These are phyloP conservation scores for Neelides folsomi DNA, from an alignment of 2,888 invertebrate genomes.

Conservation along the genomic window DNA sequence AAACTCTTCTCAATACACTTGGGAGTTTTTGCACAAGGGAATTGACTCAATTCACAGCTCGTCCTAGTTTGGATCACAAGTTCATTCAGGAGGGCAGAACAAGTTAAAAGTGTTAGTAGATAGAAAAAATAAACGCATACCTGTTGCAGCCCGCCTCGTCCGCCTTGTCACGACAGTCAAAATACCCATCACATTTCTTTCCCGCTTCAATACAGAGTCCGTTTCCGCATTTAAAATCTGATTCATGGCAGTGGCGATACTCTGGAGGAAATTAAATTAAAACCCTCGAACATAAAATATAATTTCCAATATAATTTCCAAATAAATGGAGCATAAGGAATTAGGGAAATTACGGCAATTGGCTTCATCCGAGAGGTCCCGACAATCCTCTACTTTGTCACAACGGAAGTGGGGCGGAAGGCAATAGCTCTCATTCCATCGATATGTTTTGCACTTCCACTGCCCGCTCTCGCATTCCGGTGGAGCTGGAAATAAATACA, in stretches of 20 bases:
- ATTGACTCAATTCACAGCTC: conserved; percentile 57
- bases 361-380: conserved; percentile 41
- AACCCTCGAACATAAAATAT: no score
- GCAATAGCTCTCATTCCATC: conserved; percentile 91
- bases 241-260: conserved; percentile 71
- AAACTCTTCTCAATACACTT: conserved; percentile 62
- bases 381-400: conserved; percentile 49
- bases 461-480: conserved; percentile 83
- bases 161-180: conserved; percentile 69
- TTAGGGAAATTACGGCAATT: conserved; percentile 39
- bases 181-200: conserved; percentile 81
- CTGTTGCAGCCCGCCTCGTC: conserved; percentile 61
- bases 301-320: no score
- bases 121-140: conserved; percentile 2
- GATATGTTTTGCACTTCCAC: conserved; percentile 82
- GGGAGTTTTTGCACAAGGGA: conserved; percentile 64
- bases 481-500: conserved; percentile 54
- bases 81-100: no score
- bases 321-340: no score
- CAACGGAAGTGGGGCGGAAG: conserved; percentile 85
- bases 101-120: no score
- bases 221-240: conserved; percentile 72
- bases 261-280: conserved; percentile 45
- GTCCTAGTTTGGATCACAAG: neutral
- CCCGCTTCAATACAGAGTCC: conserved; percentile 76